phyloP scores from a whole-genome alignment of 2,797 vertebrate genomes.

The Alfaro cultratus region DNA sequence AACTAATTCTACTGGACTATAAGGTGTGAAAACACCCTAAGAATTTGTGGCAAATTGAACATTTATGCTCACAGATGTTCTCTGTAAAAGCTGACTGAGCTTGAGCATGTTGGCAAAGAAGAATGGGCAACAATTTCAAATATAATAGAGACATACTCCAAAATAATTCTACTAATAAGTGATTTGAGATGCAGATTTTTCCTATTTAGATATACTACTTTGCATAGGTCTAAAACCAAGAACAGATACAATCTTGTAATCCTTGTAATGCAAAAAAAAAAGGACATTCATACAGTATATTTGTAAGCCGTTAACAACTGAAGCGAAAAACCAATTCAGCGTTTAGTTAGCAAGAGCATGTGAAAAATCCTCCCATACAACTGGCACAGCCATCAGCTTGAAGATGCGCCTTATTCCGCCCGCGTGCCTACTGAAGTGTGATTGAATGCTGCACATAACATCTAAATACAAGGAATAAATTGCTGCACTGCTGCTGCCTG shows the following conservation, averaged over 20 bases:
- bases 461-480: conserved; percentile 79
- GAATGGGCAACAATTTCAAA: not conserved
- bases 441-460: conserved; percentile 68
- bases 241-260: not conserved
- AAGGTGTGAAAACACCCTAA: too few relatives aligned
- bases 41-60: not conserved
- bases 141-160: not conserved
- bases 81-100: not conserved
- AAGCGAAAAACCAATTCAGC: conserved; percentile 41
- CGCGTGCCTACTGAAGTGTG: conserved; percentile 54
- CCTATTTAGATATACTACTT: not conserved
- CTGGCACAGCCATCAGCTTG: conserved; percentile 37
- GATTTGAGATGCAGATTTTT: not conserved
- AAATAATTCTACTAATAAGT: not conserved
- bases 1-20: too few relatives aligned
- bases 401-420: conserved; percentile 52
- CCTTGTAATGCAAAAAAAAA: not conserved
- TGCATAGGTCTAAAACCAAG: not conserved
- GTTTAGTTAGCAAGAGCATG: conserved; percentile 57
- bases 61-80: not conserved
- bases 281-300: not conserved
- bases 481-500: conserved; percentile 69
- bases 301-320: conserved; percentile 36
- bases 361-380: conserved; percentile 37
- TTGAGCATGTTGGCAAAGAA: not conserved